Base-by-base conservation (phyloP, 2,888 invertebrate species). In the Siphonodentalium dalli region DNA sequence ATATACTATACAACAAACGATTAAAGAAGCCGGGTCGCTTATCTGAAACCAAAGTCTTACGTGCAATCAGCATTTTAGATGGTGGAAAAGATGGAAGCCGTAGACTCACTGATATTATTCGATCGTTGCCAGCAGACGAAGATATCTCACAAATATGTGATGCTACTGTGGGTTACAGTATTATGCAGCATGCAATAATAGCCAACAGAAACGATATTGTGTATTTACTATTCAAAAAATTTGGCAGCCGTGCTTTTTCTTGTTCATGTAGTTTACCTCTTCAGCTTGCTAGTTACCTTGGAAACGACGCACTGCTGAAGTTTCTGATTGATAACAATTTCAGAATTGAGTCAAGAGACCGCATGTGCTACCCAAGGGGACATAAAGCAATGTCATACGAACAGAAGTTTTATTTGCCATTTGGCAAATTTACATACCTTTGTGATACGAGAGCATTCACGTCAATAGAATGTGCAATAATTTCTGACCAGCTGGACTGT, bases 281-380 rank as follows among this genome's bases (percentile, higher is more conserved):
- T 43, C 90, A 90, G 75, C 87, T 90, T 53, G 90, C 90, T 18
- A 89, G 89, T 61, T 82, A 87, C 29, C 87, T 88, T 71, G 90
- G 89, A 81, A 67, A 88, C 72, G 87, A 87, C 68, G 87, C 88
- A 64, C 87, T 88, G 70, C 88, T 89, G 13, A 88, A 89, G 72
- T 72, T 88, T 34, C 77, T 90, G 29, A 73, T 89, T 45, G 87
- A 88, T 67, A 86, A 88, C 79, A 89, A n/a, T 89, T 21, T 89
- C 88, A 6, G 85, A 88, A 61, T 86, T 88, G 15, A 88, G 89
- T 77, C 86, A 88, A 0, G 89, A 89, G 74, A 35, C 44, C 15
- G 87, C 88, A 0, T 90, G 87, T 90, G 90, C 74, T 90, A 88
- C 84, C 90, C 90, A 0, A 88, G 88, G 8, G 85, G 87, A 5